Conservation (phyloP, 2,797 vertebrate genomes). For the Ispidina lecontei region DNA sequence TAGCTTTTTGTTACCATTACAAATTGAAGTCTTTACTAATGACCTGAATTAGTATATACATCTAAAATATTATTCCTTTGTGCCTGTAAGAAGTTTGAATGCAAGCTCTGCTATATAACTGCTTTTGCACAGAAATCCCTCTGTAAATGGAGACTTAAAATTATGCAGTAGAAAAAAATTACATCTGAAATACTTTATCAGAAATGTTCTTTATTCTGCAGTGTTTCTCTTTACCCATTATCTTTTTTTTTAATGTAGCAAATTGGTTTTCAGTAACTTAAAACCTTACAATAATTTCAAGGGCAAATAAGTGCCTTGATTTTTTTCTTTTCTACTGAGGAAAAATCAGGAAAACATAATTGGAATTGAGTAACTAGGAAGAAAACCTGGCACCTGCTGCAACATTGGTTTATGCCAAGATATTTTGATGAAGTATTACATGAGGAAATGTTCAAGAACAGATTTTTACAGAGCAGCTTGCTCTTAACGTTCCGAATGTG, state of each 20-base stretch:
- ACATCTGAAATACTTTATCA: neutral
- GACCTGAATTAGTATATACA: neutral
- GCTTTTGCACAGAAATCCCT: slow-evolving; percentile 23
- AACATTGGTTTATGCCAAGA: neutral
- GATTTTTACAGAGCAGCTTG: slow-evolving; percentile 2
- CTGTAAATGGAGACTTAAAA: slow-evolving; percentile 17
- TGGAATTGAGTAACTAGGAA: neutral
- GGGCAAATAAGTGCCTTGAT: neutral
- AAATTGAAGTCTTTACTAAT: slow-evolving; percentile 44
- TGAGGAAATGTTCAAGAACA: slow-evolving; percentile 8
- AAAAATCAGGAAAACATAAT: neutral
- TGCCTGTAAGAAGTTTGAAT: neutral
- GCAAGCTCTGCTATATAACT: neutral
- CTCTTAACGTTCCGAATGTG: neutral
- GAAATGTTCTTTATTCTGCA: neutral
- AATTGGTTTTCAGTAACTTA: neutral
- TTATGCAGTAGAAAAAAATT: neutral
- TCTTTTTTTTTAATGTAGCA: neutral
- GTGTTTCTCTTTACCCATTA: neutral
- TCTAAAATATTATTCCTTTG: slow-evolving; percentile 43
- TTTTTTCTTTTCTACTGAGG: neutral
- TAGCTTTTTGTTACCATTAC: slow-evolving; percentile 48
- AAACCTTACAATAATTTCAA: neutral
- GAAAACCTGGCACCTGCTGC: neutral
- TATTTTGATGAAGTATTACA: neutral